A percentile compares a stretch with the other conserved stretches of the same genome.
Evolutionary conservation across 2,113 vertebrate genomes (phyloP).

Genomic region (Lagopus muta): DNA sequence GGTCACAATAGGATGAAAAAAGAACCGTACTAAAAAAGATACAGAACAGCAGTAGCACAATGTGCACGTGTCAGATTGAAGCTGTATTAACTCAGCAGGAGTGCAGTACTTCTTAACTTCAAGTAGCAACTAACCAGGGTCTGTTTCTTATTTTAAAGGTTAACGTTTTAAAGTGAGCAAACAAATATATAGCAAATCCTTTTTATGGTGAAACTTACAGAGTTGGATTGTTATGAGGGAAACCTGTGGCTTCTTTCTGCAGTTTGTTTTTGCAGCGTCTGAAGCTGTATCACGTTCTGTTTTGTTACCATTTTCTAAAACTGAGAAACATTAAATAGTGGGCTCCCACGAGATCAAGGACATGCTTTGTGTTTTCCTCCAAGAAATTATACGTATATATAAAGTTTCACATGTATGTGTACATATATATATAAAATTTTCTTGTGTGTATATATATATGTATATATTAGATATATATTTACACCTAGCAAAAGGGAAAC

Average conservation of each 20-base stretch:
- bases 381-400: not conserved
- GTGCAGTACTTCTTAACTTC: not conserved
- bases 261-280: slow-evolving; percentile 44
- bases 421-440: not conserved
- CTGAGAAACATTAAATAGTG: slow-evolving; percentile 38
- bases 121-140: not conserved
- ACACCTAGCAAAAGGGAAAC: not conserved
- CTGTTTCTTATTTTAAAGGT: slow-evolving; percentile 30
- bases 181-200: slow-evolving; percentile 2
- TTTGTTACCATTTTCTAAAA: slow-evolving; percentile 52
- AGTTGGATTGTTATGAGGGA: not conserved
- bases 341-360: slow-evolving; percentile 15
- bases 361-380: not conserved
- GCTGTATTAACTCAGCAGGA: not conserved
- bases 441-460: not conserved
- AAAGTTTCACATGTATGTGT: not conserved
- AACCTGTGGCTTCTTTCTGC: slow-evolving; percentile 11
- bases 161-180: slow-evolving; percentile 32
- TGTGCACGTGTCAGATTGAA: rapidly evolving
- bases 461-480: too few relatives aligned
- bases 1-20: not conserved
- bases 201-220: not conserved
- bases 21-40: rapidly evolving
- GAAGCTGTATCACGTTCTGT: not conserved
- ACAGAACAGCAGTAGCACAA: not conserved